Conservation (phyloP, 2,797 vertebrate genomes). For the Sciaenops ocellatus region DNA sequence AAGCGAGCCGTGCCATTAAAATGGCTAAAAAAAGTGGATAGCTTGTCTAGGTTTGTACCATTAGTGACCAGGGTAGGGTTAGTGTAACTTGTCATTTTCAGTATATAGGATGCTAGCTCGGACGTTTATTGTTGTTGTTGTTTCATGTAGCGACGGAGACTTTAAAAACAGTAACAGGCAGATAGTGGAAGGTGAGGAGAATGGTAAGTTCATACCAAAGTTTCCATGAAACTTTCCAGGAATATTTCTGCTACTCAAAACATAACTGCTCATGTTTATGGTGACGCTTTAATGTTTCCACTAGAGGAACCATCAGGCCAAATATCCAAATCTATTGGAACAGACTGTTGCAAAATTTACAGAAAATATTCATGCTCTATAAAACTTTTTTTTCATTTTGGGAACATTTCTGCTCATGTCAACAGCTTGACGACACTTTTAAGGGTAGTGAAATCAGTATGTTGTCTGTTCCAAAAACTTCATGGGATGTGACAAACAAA, state of each 20-base stretch:
- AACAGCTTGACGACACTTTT: neutral
- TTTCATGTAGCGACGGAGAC: too few species aligned
- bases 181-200: too few species aligned
- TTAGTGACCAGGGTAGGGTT: too few species aligned
- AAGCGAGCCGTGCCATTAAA: too few species aligned
- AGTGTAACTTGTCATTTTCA: too few species aligned
- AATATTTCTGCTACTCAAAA: neutral
- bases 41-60: too few species aligned
- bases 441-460: neutral
- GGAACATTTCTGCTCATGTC: neutral
- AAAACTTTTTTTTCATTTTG: neutral
- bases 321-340: neutral
- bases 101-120: too few species aligned
- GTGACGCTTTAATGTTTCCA: neutral
- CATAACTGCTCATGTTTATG: neutral
- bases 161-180: too few species aligned
- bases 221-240: neutral
- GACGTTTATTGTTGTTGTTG: too few species aligned
- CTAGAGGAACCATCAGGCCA: neutral
- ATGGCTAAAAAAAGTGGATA: too few species aligned
- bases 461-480: neutral
- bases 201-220: too few species aligned
- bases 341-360: neutral
- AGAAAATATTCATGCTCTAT: neutral
- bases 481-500: neutral